A percentile compares a stretch with the other conserved stretches of the same genome.
phyloP scores from a whole-genome alignment of 2,888 invertebrate species.

The Nezara viridula region DNA sequence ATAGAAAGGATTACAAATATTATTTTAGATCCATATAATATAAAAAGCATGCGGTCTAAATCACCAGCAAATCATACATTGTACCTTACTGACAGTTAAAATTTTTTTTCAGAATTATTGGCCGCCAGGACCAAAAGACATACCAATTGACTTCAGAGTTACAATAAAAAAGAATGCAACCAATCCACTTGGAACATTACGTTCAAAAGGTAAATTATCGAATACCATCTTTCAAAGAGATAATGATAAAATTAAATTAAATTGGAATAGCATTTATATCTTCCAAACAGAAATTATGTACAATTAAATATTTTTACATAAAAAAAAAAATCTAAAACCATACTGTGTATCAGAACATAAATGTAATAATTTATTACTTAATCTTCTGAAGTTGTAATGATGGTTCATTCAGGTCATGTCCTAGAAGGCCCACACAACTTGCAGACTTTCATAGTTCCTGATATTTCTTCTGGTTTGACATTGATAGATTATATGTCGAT shows the following conservation, averaged over 20 bases:
- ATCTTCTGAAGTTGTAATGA: neutral
- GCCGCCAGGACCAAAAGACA: slow-evolving; percentile 82
- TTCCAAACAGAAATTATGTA: slow-evolving; percentile 60
- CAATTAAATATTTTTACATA: neutral
- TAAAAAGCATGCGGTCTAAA: neutral
- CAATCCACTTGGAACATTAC: slow-evolving; percentile 78
- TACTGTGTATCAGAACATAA: neutral
- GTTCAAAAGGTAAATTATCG: slow-evolving; percentile 81
- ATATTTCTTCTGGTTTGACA: neutral
- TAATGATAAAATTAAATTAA: no score
- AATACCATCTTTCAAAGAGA: no score
- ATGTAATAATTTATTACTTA: neutral
- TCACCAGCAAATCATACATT: neutral
- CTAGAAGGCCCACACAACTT: neutral
- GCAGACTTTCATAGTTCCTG: neutral
- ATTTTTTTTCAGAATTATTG: slow-evolving; percentile 75
- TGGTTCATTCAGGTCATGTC: neutral
- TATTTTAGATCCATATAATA: neutral
- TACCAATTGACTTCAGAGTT: slow-evolving; percentile 82
- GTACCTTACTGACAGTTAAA: neutral
- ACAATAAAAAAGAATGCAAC: slow-evolving; percentile 77
- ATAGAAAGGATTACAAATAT: neutral
- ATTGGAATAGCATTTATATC: neutral
- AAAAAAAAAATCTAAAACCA: neutral
- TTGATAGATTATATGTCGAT: no score